Conservation (phyloP, 92 coral and sea anemone species). For the Anthopleura xanthogrammica region DNA sequence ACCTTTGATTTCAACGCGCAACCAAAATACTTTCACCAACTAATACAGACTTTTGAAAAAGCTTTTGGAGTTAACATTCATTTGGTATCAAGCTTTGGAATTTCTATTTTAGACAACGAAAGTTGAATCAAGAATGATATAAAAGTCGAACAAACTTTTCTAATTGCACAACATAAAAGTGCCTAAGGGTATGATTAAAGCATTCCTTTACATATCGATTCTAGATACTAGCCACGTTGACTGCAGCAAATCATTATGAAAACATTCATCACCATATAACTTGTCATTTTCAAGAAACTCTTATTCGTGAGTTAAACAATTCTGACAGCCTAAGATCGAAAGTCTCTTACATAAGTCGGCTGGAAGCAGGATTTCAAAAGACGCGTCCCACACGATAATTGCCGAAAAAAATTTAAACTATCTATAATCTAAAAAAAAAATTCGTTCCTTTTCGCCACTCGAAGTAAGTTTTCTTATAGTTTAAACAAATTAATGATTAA, state of each 20-base stretch:
- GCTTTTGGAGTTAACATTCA: background rate
- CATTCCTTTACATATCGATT: slow-evolving; percentile 26
- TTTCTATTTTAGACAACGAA: background rate
- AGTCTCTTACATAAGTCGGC: background rate
- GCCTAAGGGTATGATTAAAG: slow-evolving; percentile 10
- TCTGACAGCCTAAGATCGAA: slow-evolving; percentile 2
- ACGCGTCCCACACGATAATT: background rate
- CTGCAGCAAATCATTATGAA: background rate
- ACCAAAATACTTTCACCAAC: background rate
- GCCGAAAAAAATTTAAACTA: background rate
- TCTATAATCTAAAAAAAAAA: background rate
- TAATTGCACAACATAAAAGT: slow-evolving; percentile 2
- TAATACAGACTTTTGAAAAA: background rate
- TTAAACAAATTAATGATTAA: background rate
- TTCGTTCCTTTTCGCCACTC: background rate
- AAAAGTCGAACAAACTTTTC: background rate
- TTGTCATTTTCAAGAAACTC: background rate
- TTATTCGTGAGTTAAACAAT: background rate
- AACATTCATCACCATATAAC: background rate
- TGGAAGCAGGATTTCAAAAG: background rate
- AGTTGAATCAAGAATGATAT: background rate
- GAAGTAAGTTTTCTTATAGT: background rate
- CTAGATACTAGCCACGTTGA: slow-evolving; percentile 1
- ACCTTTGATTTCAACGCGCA: background rate
- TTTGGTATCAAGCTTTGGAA: background rate